Evolutionary conservation across 2,888 invertebrate species (phyloP), one percentile per base, ranked within the genome.

Genomic region (Drosophila vallismaia): DNA sequence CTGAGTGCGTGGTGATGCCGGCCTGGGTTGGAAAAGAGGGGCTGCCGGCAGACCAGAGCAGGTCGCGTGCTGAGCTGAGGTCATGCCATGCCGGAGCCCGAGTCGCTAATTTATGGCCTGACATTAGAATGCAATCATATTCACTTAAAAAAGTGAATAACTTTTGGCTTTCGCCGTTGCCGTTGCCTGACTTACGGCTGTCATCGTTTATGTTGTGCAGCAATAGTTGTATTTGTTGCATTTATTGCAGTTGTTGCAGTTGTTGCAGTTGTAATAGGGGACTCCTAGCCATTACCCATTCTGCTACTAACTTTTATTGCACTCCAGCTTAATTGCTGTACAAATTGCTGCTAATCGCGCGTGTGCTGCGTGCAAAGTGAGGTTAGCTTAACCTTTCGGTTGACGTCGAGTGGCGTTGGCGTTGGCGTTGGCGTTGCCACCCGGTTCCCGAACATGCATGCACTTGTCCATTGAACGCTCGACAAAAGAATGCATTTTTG

Each of bases 41-140:
- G 24, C 33, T 8, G n/a, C 14, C 14, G 33, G 12, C 24, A n/a
- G 24, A 14, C 29, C 19, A 31, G 46, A n/a, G 31, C 46, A 72
- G 46, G 56, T 69, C 49, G 52, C 58, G 52, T 69, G 46, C 56
- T 56, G 63, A 63, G 40, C 48, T 57, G 52, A 52, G 68, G 55
- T 51, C 63, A 63, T 45, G 63, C 63, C 50, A 63, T 19, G 63
- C 45, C 49, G 36, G 36, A 31, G 69, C 57, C 57, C 69, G 63
- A 75, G 75, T 71, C 64, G 84, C 77, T 83, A 82, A 82, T 82
- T 82, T 86, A 82, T 82, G 86, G 71, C 74, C 70, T 77, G 81
- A 83, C 81, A 82, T 82, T 82, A 86, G 86, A 82, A 86, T 80
- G 81, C 86, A 82, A 82, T 82, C 86, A 82, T 79, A 82, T 82